These are phyloP conservation scores for Drepana falcataria DNA, from an alignment of 2,888 invertebrate species.

Conservation along the genomic window DNA sequence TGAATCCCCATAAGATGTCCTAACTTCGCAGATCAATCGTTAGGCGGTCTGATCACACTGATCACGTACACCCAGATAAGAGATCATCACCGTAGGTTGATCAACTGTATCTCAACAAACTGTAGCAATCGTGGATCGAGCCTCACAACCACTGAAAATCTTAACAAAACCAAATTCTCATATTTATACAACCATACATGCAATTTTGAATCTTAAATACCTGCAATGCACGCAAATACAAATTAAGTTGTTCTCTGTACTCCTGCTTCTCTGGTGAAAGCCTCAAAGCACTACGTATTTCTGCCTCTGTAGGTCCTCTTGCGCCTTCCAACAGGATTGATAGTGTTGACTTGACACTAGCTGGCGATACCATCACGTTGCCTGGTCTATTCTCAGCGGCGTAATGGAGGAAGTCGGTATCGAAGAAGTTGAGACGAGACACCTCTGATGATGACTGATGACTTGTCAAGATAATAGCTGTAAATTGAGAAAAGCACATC, in stretches of 20 bases:
- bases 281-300: conserved; percentile 78
- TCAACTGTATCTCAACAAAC: no score
- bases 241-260: conserved; percentile 50
- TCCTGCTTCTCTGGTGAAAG: conserved; percentile 59
- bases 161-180: no score
- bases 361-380: conserved; percentile 83
- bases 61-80: no score
- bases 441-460: conserved; percentile 19
- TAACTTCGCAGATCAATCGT: no score
- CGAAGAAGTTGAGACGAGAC: conserved; percentile 74
- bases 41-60: no score
- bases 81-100: no score
- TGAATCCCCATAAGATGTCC: no score
- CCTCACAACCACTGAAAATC: no score
- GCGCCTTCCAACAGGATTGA: conserved; percentile 82
- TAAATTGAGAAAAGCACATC: conserved; percentile 10
- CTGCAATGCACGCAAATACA: conserved; percentile 43
- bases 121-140: no score
- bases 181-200: no score
- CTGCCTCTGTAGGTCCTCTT: conserved; percentile 72
- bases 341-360: conserved; percentile 81
- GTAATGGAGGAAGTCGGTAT: conserved; percentile 73
- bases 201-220: conserved; percentile 22
- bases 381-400: conserved; percentile 52
- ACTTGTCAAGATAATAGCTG: conserved; percentile 34